Conservation (phyloP, 2,888 invertebrate species). For the Callyntrura sp. region DNA sequence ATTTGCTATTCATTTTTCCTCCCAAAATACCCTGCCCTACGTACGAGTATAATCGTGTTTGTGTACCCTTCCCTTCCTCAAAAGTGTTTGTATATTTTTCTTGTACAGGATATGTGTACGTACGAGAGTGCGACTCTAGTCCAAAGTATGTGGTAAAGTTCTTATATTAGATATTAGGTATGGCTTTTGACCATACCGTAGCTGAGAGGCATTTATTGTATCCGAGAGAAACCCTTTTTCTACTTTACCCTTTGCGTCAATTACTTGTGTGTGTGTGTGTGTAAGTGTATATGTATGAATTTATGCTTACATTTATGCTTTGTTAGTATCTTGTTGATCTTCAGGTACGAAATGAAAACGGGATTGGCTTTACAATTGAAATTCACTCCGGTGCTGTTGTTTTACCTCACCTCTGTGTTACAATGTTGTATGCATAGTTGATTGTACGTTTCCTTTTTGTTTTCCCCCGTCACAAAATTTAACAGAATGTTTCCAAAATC, state of each 20-base stretch:
- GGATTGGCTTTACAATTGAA: background rate
- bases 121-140: background rate
- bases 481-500: background rate
- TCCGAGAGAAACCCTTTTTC: background rate
- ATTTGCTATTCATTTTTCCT: background rate
- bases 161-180: too few relatives aligned
- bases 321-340: background rate
- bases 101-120: background rate
- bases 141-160: too few relatives aligned
- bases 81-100: background rate
- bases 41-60: background rate
- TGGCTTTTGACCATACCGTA: too few relatives aligned
- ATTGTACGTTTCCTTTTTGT: background rate
- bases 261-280: background rate
- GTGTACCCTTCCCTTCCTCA: background rate
- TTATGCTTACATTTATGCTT: too few relatives aligned
- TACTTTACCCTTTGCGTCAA: background rate
- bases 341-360: background rate
- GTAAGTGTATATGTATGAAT: too few relatives aligned
- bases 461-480: background rate
- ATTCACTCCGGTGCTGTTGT: background rate
- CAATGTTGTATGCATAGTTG: background rate
- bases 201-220: background rate
- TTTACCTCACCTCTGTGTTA: constrained; percentile 13
- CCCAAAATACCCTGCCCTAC: background rate